Conservation (phyloP, 2,888 invertebrate genomes). For the Phengaris arion region DNA sequence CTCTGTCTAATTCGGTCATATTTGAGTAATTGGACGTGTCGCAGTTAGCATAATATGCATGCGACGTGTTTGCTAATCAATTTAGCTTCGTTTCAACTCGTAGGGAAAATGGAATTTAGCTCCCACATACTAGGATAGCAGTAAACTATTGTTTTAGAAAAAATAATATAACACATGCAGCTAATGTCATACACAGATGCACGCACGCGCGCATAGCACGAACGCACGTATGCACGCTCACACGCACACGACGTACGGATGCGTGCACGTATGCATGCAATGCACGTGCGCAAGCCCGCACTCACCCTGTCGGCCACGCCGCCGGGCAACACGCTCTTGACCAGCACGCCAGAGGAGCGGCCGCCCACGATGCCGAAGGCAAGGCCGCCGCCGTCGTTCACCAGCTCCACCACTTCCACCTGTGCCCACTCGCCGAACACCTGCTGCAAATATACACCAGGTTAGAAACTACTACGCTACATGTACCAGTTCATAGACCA, state of each 20-base stretch:
- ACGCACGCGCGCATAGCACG: background rate
- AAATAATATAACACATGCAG: background rate
- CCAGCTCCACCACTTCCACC: conserved; percentile 95
- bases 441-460: conserved; percentile 71
- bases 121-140: background rate
- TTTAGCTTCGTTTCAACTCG: conserved; percentile 6
- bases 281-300: background rate
- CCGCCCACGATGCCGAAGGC: conserved; percentile 97
- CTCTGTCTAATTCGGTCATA: background rate
- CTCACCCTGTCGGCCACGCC: conserved; percentile 95
- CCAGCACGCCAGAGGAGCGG: conserved; percentile 94
- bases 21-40: conserved; percentile 1
- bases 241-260: no score
- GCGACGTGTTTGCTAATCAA: conserved; percentile 10
- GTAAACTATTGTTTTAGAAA: background rate
- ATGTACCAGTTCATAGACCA: background rate
- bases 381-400: conserved; percentile 94
- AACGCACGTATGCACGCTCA: background rate
- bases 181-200: background rate
- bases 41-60: conserved; percentile 2
- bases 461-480: background rate
- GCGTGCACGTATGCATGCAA: background rate
- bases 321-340: conserved; percentile 95
- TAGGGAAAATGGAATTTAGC: background rate
- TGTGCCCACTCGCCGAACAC: conserved; percentile 98